Evolutionary conservation across 2,113 vertebrate genomes (phyloP), one percentile per base, ranked within the genome.

Genomic region (Pleuronectes platessa): DNA sequence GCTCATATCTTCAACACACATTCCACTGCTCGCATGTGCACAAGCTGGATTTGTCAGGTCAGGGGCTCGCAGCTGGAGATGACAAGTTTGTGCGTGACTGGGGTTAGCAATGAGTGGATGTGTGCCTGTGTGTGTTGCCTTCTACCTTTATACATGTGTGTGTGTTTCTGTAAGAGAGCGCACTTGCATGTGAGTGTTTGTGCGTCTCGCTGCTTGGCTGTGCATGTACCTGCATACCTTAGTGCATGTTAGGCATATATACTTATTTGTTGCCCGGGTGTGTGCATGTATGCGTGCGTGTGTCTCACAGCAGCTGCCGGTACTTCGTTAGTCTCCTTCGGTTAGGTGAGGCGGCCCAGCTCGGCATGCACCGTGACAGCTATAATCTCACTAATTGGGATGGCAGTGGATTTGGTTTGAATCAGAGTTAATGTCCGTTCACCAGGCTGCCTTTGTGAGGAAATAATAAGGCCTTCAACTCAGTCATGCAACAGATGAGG

Each of bases 351-450:
- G 74, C 73, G 53, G 78, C 61, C 63, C 15, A 35, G 78, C 76
- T 84, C 70, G 2, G 63, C 76, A 81, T 78, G 74, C 73, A 65
- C 76, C 60, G 62, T 85, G 86, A 88, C 87, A 86, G 79, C 68
- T 86, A 83, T 90, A 89, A 92, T 92, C 85, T 86, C 64, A 63
- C 79, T 92, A 93, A 93, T 88, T 92, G 89, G 88, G 81, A 85
- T 81, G 79, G 74, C 68, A 64, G 82, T 89, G 83, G 76, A 87
- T 88, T 91, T 84, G 84, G 88, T 89, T 84, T 81, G 86, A 88
- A 82, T 85, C 26, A 12, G 81, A 91, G 78, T 86, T 87, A 78
- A 87, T 90, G 86, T 85, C 86, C 65, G 18, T 88, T 89, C 81
- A 87, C 81, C 81, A 83, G 58, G 66, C 68, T 68, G 31, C 72